Evolutionary conservation across 2,888 invertebrate genomes (phyloP).

Genomic region (Mythimna impura): DNA sequence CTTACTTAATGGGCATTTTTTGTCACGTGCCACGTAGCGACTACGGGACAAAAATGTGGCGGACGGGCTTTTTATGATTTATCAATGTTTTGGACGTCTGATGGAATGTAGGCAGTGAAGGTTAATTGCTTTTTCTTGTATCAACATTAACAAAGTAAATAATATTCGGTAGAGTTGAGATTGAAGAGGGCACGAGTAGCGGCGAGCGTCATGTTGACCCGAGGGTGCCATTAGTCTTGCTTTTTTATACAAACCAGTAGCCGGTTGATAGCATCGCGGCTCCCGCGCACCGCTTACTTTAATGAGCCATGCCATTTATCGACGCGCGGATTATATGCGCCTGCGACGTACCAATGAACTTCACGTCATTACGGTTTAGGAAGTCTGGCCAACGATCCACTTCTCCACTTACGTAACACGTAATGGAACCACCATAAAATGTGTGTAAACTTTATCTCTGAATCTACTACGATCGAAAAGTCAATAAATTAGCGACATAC

Average conservation of each 20-base stretch:
- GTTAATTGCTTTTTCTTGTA: slow-evolving; percentile 65
- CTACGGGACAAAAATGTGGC: slow-evolving; percentile 75
- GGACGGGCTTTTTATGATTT: slow-evolving; percentile 82
- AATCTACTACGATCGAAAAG: slow-evolving; percentile 57
- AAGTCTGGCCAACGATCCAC: slow-evolving; percentile 46
- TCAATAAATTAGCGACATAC: slow-evolving; percentile 67
- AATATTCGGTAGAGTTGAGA: slow-evolving; percentile 61
- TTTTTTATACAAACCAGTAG: slow-evolving; percentile 83
- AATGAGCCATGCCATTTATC: slow-evolving; percentile 85
- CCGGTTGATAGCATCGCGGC: slow-evolving; percentile 84
- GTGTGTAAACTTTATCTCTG: slow-evolving; percentile 58
- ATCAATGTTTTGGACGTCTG: slow-evolving; percentile 77
- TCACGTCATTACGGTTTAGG: slow-evolving; percentile 52
- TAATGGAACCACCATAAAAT: slow-evolving; percentile 47
- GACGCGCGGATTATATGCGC: slow-evolving; percentile 75
- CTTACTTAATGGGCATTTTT: slow-evolving; percentile 88
- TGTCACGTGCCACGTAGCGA: slow-evolving; percentile 86
- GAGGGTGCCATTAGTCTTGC: slow-evolving; percentile 80
- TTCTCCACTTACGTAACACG: slow-evolving; percentile 40
- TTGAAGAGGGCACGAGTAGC: slow-evolving; percentile 61
- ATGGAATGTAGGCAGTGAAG: slow-evolving; percentile 63
- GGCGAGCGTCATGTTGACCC: slow-evolving; percentile 70
- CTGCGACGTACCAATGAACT: slow-evolving; percentile 66
- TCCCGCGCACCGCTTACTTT: slow-evolving; percentile 86
- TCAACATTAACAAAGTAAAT: slow-evolving; percentile 64